These are phyloP conservation scores for Epirrita christyi DNA, from an alignment of 2,888 invertebrate species.

Conservation along the genomic window DNA sequence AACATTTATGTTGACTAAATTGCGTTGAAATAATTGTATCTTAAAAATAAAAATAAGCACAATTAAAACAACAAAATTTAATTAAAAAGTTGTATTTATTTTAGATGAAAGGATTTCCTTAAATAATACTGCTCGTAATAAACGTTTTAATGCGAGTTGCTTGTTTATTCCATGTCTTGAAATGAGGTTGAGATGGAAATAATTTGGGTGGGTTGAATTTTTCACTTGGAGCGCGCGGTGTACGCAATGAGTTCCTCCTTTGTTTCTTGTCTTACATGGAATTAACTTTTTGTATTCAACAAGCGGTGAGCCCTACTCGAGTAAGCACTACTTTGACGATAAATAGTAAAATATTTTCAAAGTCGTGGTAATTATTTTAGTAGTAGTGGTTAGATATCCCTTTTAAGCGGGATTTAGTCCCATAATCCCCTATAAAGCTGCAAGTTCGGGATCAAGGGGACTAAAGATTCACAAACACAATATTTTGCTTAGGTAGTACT, in stretches of 20 bases:
- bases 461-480: no score
- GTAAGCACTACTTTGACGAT: no score
- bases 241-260: conserved; percentile 19
- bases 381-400: no score
- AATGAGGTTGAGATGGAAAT: conserved; percentile 23
- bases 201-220: conserved; percentile 24
- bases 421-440: no score
- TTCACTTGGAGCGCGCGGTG: conserved; percentile 20
- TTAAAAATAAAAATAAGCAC: not conserved
- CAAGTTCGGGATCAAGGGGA: no score
- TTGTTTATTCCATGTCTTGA: conserved; percentile 20
- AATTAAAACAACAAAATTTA: not conserved
- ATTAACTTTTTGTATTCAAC: conserved; percentile 1
- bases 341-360: no score
- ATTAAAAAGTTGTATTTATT: not conserved
- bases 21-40: no score
- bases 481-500: no score
- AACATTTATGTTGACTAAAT: no score
- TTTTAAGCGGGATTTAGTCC: no score
- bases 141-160: conserved; percentile 19
- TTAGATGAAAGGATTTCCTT: not conserved
- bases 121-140: conserved; percentile 13
- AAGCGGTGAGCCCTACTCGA: no score
- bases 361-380: no score
- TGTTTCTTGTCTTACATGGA: conserved; percentile 17